These are phyloP conservation scores for Lasiurus borealis DNA, from an alignment of 2,113 vertebrate species.

Conservation along the genomic window DNA sequence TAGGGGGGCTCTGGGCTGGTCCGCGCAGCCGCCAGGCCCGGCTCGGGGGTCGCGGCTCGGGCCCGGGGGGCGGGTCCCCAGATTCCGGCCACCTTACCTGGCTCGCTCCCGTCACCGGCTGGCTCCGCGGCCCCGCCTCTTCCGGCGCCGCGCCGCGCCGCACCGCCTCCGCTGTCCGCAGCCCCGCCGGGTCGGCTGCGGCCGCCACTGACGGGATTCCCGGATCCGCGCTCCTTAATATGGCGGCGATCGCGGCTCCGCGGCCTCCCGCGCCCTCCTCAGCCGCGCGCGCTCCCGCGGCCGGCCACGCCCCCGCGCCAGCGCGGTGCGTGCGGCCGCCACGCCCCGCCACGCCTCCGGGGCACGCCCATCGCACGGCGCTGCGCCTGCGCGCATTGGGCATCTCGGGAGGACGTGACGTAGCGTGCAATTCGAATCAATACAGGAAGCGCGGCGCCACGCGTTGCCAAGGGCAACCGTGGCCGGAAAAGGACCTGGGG, in stretches of 20 bases:
- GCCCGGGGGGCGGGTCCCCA: constrained; percentile 68
- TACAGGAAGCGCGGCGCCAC: constrained; percentile 84
- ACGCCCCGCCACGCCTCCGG: background rate
- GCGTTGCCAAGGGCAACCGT: constrained; percentile 83
- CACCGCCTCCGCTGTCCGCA: background rate
- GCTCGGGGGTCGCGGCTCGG: background rate
- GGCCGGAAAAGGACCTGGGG: rapidly evolving
- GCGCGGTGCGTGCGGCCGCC: constrained; percentile 1
- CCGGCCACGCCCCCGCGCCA: background rate
- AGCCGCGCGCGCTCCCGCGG: constrained; percentile 54
- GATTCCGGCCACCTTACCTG: constrained; percentile 73
- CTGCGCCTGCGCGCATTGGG: constrained; percentile 81
- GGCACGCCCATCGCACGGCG: background rate
- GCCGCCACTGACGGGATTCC: constrained; percentile 61
- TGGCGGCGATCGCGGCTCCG: constrained; percentile 78
- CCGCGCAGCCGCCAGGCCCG: background rate
- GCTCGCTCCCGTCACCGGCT: constrained; percentile 57
- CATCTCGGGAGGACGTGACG: constrained; percentile 89
- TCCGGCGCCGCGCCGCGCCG: constrained; percentile 51
- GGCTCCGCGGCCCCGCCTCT: constrained; percentile 55
- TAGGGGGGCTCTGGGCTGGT: background rate
- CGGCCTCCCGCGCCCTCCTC: constrained; percentile 68
- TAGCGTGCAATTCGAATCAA: constrained; percentile 89
- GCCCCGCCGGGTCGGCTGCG: constrained; percentile 15
- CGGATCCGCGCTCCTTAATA: constrained; percentile 76